Base-by-base conservation (phyloP, 2,888 invertebrate genomes). In the Apoda limacodes region DNA sequence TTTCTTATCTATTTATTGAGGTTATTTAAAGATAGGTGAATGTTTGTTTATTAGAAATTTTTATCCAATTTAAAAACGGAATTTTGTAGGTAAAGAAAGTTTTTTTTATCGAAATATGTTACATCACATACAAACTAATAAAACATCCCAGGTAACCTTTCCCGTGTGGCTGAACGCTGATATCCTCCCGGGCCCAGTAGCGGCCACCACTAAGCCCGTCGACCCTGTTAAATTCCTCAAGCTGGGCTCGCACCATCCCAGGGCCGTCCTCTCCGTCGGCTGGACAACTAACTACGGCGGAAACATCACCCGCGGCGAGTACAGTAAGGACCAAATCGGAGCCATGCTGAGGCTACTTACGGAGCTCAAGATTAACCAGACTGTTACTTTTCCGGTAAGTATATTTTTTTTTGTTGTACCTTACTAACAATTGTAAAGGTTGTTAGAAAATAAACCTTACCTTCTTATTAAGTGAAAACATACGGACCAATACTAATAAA, bases 101-200 rank as follows among this genome's bases (percentile, higher is more conserved):
- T n/a, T n/a, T n/a, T n/a, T n/a, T n/a, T n/a, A n/a, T n/a, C n/a
- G n/a, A n/a, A n/a, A n/a, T n/a, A n/a, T n/a, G n/a, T n/a, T n/a
- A n/a, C n/a, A n/a, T n/a, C n/a, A n/a, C n/a, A n/a, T n/a, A n/a
- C n/a, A n/a, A n/a, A n/a, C n/a, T n/a, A n/a, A n/a, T n/a, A n/a
- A n/a, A n/a, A n/a, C n/a, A n/a, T n/a, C n/a, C 3, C 61, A 92
- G 90, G 70, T 87, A 45, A 75, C 66, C 0, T 87, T 87, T 50
- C 93, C 93, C 0, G 58, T 95, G 3, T 93, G 93, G 92, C 62
- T 95, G 34, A 95, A 95, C 61, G 94, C 95, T 0, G 95, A 95
- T 61, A 91, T 95, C 41, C 67, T 92, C 1, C 56, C 72, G 0
- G 95, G 95, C 0, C 94, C 94, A 1, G 83, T 88, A 1, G 82